Percentiles rank a stretch among this genome's conserved stretches.
Conservation (phyloP, 2,113 vertebrate species). For the Pseudorhombus dupliciocellatus region DNA sequence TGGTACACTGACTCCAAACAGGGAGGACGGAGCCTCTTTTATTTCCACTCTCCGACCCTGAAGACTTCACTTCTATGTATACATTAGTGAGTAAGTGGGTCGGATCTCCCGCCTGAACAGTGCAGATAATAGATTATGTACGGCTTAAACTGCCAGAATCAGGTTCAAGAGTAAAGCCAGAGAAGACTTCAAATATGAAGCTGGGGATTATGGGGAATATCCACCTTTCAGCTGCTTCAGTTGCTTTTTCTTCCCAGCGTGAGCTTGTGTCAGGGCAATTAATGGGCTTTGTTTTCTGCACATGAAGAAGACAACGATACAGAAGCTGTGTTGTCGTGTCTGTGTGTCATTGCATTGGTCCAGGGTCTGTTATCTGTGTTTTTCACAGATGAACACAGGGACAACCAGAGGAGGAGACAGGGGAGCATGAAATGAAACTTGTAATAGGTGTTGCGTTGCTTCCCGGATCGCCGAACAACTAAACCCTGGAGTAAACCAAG, state of each 20-base stretch:
- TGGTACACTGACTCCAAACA: neutral
- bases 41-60: neutral
- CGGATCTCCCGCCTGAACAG: neutral
- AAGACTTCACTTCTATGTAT: neutral
- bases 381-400: neutral
- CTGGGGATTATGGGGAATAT: no score
- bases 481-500: slow-evolving; percentile 4
- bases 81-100: neutral
- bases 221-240: no score
- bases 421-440: slow-evolving; percentile 32
- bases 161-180: neutral
- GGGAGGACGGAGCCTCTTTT: neutral
- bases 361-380: neutral
- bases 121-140: neutral
- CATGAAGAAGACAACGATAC: neutral
- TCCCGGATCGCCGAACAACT: neutral
- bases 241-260: no score
- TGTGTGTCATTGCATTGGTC: neutral
- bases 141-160: neutral
- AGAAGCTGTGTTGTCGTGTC: neutral
- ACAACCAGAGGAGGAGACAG: neutral
- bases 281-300: no score
- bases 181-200: no score
- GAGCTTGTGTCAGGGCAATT: no score
- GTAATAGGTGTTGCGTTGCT: slow-evolving; percentile 15